These are phyloP conservation scores for Turnix velox DNA, from an alignment of 2,113 vertebrate species.

Conservation along the genomic window DNA sequence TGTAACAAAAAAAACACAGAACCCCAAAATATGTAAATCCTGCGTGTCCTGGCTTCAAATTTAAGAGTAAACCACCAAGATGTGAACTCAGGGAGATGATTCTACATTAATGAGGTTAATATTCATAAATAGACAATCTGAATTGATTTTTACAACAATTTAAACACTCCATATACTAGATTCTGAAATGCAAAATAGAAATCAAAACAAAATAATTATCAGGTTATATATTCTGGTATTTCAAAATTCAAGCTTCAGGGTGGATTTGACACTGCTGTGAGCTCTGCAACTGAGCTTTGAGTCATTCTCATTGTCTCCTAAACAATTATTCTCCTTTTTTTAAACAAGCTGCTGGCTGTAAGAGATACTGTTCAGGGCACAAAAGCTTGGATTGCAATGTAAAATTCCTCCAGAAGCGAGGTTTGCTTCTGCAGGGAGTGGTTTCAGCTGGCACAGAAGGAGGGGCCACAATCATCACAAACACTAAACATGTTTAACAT, in stretches of 20 bases:
- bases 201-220: background rate
- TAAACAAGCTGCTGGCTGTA: background rate
- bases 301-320: background rate
- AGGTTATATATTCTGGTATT: background rate
- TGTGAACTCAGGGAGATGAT: background rate
- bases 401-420: background rate
- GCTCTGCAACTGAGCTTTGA: background rate
- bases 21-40: slow-evolving; percentile 34
- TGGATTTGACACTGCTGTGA: background rate
- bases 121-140: background rate
- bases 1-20: slow-evolving; percentile 49
- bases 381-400: background rate
- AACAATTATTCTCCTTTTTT: background rate
- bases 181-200: background rate
- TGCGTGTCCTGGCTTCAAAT: slow-evolving; percentile 24
- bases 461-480: background rate
- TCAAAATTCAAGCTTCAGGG: background rate
- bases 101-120: background rate
- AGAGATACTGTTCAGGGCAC: background rate
- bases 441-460: slow-evolving; percentile 3
- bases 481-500: background rate
- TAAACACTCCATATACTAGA: background rate
- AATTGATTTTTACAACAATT: background rate
- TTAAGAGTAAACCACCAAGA: background rate
- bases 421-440: background rate